Base-by-base conservation (phyloP, 2,113 vertebrate genomes). In the Struthio camelus region DNA sequence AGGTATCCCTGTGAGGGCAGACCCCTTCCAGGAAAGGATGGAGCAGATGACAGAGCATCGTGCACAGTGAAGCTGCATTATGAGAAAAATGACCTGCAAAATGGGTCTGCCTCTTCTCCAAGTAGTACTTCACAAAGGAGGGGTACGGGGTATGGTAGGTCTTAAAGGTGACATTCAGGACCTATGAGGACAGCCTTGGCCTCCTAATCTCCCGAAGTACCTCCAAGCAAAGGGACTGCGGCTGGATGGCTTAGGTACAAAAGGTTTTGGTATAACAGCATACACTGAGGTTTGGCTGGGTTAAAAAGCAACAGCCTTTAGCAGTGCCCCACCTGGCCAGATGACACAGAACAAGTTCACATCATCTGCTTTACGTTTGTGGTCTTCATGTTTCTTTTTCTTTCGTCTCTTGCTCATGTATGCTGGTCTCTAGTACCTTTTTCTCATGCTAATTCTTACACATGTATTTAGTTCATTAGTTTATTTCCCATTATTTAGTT, bases 401-500 rank as follows among this genome's bases (percentile, higher is more conserved):
- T 84, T 93, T 70, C 82, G 95, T 94, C 75, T 54, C 51, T 81
- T 96, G 61, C 73, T 86, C 69, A 93, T 81, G 92, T 95, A 79
- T 8, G 3, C 58, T 48, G 11, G 2, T 61, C 48, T 96, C 81
- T 93, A 85, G 32, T 56, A 79, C 54, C 7, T 28, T 93, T 96
- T 97, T 96, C 85, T 96, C 79, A 79, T 82, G 66, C 30, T 93
- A 79, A 20, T 95, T 94, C 85, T 84, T 96, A 87, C 34, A 36
- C n/a, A 38, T 44, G 25, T 32, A 54, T 11, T 32, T 59, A 59
- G 56, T 34, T 59, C 30, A 59, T 59, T 19, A 34, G 56, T 34
- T 34, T 34, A 59, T 34, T 59, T 59, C 56, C 10, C 17, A 59
- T 58, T 84, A 95, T 87, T 90, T 92, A 94, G 64, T 94, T 82